Percentiles rank a stretch among this genome's conserved stretches.
Conservation (phyloP, 2,797 vertebrate species). For the Lutjanus campechanus region DNA sequence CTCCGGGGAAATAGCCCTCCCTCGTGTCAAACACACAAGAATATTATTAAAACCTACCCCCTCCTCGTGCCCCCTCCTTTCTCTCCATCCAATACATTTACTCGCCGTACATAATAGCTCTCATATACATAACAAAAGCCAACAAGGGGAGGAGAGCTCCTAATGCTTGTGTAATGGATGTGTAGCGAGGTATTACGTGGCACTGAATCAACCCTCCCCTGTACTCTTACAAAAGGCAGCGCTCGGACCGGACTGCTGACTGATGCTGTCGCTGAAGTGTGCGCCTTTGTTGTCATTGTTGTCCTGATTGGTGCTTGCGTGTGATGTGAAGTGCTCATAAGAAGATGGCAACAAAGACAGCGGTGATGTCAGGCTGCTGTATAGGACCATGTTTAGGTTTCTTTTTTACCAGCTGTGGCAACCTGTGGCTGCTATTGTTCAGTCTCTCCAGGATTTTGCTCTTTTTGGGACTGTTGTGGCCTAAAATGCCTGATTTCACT, state of each 20-base stretch:
- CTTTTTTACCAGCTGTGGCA: neutral
- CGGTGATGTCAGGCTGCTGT: neutral
- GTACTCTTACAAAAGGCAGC: constrained; percentile 39
- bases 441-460: too few relatives aligned
- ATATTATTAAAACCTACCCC: constrained; percentile 61
- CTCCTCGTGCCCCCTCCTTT: neutral
- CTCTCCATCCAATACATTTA: constrained; percentile 52
- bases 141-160: constrained; percentile 17
- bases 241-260: constrained; percentile 22
- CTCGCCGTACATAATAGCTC: constrained; percentile 52
- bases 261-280: constrained; percentile 29
- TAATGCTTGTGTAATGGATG: constrained; percentile 56
- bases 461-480: too few relatives aligned
- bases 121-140: constrained; percentile 71
- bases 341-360: constrained; percentile 25
- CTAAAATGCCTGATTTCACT: too few relatives aligned
- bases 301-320: constrained; percentile 24
- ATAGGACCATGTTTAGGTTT: neutral
- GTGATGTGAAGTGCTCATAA: constrained; percentile 9
- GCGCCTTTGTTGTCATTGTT: constrained; percentile 42
- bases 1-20: constrained; percentile 64
- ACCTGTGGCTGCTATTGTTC: too few relatives aligned
- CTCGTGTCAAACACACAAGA: constrained; percentile 54
- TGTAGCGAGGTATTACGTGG: constrained; percentile 31
- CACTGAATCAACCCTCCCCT: constrained; percentile 31